Base-by-base conservation (phyloP, 2,797 vertebrate species). In the Acanthornis magna region DNA sequence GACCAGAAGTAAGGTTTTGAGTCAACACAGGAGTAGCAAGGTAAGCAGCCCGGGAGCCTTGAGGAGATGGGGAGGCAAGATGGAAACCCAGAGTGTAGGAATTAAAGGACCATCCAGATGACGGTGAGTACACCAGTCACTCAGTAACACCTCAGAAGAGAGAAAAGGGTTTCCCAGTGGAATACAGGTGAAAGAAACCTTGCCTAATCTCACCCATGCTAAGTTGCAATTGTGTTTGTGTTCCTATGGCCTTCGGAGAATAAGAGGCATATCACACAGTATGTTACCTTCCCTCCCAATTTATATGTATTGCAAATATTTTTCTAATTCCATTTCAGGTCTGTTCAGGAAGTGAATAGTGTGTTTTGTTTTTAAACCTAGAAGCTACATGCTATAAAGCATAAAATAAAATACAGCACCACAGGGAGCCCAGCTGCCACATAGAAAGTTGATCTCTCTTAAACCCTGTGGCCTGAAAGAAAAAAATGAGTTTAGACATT, bases 321-420 rank as follows among this genome's bases (percentile, higher is more conserved):
- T 85, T 89, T 91, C 87, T 81, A 89, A 93, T 96, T 92, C 85
- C 50, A 36, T 93, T 89, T 72, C 51, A 88, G 55, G 73, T 81
- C 92, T 96, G 82, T 70, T 95, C 87, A 86, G 89, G 79, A 95
- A 93, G 70, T 86, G 73, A 95, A 93, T 81, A 73, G 50, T 63
- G 51, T 70, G 60, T 82, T 94, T 84, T 92, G 94, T 70, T 95
- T 94, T 96, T 79, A 93, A 95, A 93, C 66, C 73, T 93, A 94
- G 91, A 94, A 94, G 85, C 55, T 95, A 96, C 79, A 82, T 67
- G 60, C 70, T 81, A 72, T 93, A 97, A 97, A 96, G 78, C 16
- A 81, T 92, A 93, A 92, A 93, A 95, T 80, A 96, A 96, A 96
- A 96, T 88, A 93, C 53, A 93, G 30, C 77, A 84, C 92, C n/a